A percentile compares a stretch with the other conserved stretches of the same genome.
phyloP scores from a whole-genome alignment of 2,888 invertebrate genomes.

The Limenitis camilla region DNA sequence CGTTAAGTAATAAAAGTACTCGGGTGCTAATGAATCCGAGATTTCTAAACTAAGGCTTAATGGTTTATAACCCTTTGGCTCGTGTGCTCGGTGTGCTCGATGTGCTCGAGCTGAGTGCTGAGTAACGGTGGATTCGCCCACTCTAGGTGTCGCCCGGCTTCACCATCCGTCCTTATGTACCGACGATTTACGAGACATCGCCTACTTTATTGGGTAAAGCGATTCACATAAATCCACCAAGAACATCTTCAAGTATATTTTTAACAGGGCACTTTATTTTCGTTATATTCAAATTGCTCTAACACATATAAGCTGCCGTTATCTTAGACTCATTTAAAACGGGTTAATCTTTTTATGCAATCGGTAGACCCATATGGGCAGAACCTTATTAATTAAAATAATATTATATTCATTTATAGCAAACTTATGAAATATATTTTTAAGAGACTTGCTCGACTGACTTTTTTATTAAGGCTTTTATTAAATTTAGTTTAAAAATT shows the following conservation, averaged over 20 bases:
- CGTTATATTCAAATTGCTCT: conserved; percentile 27
- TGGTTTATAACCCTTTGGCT: conserved; percentile 22
- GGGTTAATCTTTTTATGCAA: conserved; percentile 5
- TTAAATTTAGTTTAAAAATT: no score
- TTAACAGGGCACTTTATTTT: conserved; percentile 42
- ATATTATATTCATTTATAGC: neutral
- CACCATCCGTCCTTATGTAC: conserved; percentile 49
- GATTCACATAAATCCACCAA: conserved; percentile 62
- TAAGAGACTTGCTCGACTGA: no score
- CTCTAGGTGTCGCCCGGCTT: conserved; percentile 61
- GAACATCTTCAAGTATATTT: conserved; percentile 47
- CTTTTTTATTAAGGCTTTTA: no score
- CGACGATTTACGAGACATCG: conserved; percentile 65
- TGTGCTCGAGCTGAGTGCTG: conserved; percentile 18
- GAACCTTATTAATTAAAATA: neutral
- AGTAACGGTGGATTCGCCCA: conserved; percentile 66
- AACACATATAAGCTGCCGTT: conserved; percentile 12
- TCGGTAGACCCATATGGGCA: neutral
- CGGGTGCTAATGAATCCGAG: conserved; percentile 15
- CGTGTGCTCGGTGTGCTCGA: conserved; percentile 21
- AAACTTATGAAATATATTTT: no score
- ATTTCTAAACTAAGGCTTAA: conserved; percentile 14
- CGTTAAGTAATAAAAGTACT: conserved; percentile 11
- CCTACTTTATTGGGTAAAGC: conserved; percentile 66
- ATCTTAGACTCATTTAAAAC: conserved; percentile 1